Percentiles rank a stretch among this genome's conserved stretches.
These are phyloP conservation scores for Iphiclides podalirius DNA, from an alignment of 2,888 invertebrate genomes.

Conservation along the genomic window DNA sequence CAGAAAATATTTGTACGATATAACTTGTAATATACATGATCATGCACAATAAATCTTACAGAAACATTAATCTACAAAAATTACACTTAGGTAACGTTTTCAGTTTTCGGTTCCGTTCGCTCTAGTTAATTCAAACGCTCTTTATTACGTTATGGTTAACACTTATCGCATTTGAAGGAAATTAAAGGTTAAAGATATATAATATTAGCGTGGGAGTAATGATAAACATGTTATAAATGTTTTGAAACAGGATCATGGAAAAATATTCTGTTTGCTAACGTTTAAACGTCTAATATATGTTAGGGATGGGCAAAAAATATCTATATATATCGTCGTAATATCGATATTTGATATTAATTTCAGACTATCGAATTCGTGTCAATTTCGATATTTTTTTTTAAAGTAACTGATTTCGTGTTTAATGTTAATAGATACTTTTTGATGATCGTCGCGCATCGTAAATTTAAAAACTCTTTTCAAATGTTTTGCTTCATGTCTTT, in stretches of 20 bases:
- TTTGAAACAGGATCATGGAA: constrained; percentile 27
- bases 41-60: not conserved
- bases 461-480: too few species aligned
- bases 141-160: constrained; percentile 16
- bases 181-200: constrained; percentile 40
- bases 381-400: too few species aligned
- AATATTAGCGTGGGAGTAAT: constrained; percentile 46
- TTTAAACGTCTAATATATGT: too few species aligned
- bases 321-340: too few species aligned
- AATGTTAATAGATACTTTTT: too few species aligned
- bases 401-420: too few species aligned
- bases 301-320: too few species aligned
- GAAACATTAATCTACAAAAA: constrained; percentile 23
- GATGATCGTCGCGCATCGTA: too few species aligned
- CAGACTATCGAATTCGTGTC: too few species aligned
- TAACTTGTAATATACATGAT: constrained; percentile 23
- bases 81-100: constrained; percentile 21
- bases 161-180: constrained; percentile 42
- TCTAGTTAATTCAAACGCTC: constrained; percentile 11
- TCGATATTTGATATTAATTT: not conserved
- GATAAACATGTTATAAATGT: constrained; percentile 38
- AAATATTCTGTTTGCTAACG: constrained; percentile 18
- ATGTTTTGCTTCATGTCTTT: too few species aligned
- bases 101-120: constrained; percentile 16
- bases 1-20: constrained; percentile 38